Conservation (phyloP, 1,140 invertebrate species). For the Drosophila pseudoananassae region DNA sequence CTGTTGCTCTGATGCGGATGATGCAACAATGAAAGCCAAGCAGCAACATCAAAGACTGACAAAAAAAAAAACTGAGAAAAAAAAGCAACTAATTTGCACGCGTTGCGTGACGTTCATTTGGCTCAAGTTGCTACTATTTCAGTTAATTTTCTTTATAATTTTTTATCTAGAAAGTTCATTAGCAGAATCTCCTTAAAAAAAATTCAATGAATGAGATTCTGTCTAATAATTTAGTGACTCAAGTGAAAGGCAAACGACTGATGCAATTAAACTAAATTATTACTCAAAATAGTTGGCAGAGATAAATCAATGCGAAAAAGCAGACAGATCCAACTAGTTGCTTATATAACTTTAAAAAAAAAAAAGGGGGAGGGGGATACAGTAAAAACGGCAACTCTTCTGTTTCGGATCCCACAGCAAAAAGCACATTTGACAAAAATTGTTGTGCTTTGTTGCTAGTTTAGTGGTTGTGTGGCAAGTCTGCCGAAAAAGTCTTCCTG, state of each 20-base stretch:
- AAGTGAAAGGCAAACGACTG: conserved; percentile 5
- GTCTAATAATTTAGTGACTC: background rate
- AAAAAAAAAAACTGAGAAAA: conserved; percentile 15
- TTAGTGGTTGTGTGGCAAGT: conserved; percentile 33
- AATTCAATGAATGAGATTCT: background rate
- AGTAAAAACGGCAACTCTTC: conserved; percentile 2
- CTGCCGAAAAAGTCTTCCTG: conserved; percentile 68
- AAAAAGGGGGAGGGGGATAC: background rate
- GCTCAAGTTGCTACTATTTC: conserved; percentile 6
- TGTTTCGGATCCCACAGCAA: conserved; percentile 26
- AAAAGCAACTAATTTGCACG: conserved; percentile 53
- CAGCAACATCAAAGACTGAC: conserved; percentile 17
- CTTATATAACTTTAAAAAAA: conserved; percentile 53
- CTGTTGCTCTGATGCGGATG: conserved; percentile 33
- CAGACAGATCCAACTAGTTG: conserved; percentile 22
- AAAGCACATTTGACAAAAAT: conserved; percentile 62
- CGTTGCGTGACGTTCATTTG: conserved; percentile 59
- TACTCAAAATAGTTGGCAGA: conserved; percentile 56
- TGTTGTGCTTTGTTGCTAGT: conserved; percentile 12
- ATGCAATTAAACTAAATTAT: conserved; percentile 73
- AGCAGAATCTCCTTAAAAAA: conserved; percentile 7
- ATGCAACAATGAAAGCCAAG: conserved; percentile 37
- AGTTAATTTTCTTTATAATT: background rate
- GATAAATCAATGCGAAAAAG: conserved; percentile 71
- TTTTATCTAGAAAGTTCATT: conserved; percentile 4